These are phyloP conservation scores for Dromiciops gliroides DNA, from an alignment of 2,113 vertebrate species.

Conservation along the genomic window DNA sequence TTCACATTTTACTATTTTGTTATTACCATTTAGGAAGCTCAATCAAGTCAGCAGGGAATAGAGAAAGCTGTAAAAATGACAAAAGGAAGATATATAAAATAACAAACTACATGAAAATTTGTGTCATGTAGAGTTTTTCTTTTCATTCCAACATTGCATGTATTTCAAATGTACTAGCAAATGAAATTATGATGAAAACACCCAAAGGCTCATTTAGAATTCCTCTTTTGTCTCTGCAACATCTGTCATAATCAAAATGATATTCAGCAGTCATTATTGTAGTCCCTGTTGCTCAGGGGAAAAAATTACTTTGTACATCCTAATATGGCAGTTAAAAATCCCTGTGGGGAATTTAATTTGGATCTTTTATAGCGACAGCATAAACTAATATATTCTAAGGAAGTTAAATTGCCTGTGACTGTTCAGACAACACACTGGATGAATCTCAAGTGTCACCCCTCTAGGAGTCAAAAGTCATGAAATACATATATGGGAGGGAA, in stretches of 20 bases:
- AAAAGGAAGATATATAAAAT: not conserved
- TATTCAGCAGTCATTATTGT: slow-evolving; percentile 62
- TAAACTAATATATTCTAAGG: slow-evolving; percentile 58
- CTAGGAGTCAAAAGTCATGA: slow-evolving; percentile 5
- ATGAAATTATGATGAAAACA: slow-evolving; percentile 55
- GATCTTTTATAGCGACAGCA: slow-evolving; percentile 57
- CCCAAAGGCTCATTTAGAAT: slow-evolving; percentile 65
- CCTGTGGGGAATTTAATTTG: slow-evolving; percentile 71
- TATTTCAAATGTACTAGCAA: slow-evolving; percentile 47
- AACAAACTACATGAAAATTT: slow-evolving; percentile 28
- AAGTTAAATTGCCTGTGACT: slow-evolving; percentile 71
- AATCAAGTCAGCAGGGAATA: not conserved
- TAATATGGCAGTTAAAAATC: slow-evolving; percentile 71
- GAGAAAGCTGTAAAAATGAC: not conserved
- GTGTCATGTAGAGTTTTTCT: slow-evolving; percentile 11
- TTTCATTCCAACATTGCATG: not conserved
- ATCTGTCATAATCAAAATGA: slow-evolving; percentile 73
- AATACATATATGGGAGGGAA: slow-evolving; percentile 15
- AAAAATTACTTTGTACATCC: slow-evolving; percentile 53
- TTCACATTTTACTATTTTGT: not conserved
- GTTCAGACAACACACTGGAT: slow-evolving; percentile 50
- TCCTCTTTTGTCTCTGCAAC: slow-evolving; percentile 64
- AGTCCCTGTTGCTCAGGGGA: slow-evolving; percentile 39
- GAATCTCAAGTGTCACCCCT: slow-evolving; percentile 44
- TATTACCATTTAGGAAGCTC: slow-evolving; percentile 15